Evolutionary conservation across 2,888 invertebrate species (phyloP), one percentile per base, ranked within the genome.

Genomic region (Alsophila aescularia): DNA sequence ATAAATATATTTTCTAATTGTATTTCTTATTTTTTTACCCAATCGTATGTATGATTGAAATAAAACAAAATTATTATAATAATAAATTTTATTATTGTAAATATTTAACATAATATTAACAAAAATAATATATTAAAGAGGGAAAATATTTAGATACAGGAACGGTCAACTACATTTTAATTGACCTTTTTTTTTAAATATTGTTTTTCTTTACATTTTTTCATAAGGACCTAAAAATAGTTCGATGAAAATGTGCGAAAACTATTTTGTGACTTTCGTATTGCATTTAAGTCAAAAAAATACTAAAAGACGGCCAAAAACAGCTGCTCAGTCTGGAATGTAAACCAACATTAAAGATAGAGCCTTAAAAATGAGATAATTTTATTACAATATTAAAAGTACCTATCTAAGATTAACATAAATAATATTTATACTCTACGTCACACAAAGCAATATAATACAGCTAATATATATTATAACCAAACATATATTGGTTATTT

Each of bases 361-460:
- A 37, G 18, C 3, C 0, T 60, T 40, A 58, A 36, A 55, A 55
- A 64, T 56, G 45, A 60, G 53, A 67, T 60, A 58, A 64, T 67
- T 70, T 56, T 54, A 69, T 67, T 66, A 48, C 49, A 62, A 52
- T 64, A 65, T 60, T 62, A 71, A 69, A 71, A 69, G 73, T 63
- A 64, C 66, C 72, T 79, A 77, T 59, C 77, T 79, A 78, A 56
- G 34, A 58, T 67, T 35, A 60, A 67, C 64, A 66, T 66, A 62
- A 52, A 68, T 66, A 60, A 62, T n/a, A n/a, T n/a, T 64, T 65
- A 51, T 56, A 64, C 41, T 67, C 50, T 70, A 72, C 53, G 61
- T 66, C 69, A 70, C 60, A 58, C 69, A 70, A 75, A 75, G 76
- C 72, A 63, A 62, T 74, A 73, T 27, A 6, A 29, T 61, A 75